phyloP scores from a whole-genome alignment of 2,113 vertebrate species.

The Sterrhoptilus dennistouni region DNA sequence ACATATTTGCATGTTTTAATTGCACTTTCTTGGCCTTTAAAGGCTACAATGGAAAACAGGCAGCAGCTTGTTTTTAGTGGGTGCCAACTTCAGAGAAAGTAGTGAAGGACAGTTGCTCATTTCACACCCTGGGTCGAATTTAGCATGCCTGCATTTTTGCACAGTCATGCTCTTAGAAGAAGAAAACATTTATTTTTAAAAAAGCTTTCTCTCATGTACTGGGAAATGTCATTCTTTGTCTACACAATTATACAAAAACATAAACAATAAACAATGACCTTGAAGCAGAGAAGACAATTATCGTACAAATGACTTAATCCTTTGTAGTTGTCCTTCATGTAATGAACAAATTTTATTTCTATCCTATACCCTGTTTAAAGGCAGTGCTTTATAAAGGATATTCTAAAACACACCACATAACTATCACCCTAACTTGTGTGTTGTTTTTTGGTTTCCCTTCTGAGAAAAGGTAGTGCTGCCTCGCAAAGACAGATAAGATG shows the following conservation, averaged over 20 bases:
- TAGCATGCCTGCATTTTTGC: background rate
- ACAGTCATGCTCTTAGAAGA: background rate
- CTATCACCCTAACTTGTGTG: background rate
- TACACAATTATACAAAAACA: background rate
- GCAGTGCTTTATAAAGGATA: background rate
- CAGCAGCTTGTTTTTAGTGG: background rate
- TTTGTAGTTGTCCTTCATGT: background rate
- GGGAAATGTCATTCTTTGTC: background rate
- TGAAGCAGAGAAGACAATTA: constrained; percentile 4
- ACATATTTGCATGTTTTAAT: background rate
- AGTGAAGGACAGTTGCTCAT: background rate
- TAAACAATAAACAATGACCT: background rate
- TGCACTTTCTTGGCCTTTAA: background rate
- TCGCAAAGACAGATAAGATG: background rate
- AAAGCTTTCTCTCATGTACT: background rate
- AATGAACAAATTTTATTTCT: background rate
- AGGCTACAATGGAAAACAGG: background rate
- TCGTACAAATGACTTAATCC: background rate
- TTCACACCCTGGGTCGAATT: background rate
- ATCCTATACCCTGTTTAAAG: background rate
- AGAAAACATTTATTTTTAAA: background rate
- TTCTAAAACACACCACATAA: background rate
- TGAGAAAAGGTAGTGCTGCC: background rate
- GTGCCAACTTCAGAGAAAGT: background rate
- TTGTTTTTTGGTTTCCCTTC: background rate